Base-by-base conservation (phyloP, 2,888 invertebrate genomes). In the Acholoe squamosa region DNA sequence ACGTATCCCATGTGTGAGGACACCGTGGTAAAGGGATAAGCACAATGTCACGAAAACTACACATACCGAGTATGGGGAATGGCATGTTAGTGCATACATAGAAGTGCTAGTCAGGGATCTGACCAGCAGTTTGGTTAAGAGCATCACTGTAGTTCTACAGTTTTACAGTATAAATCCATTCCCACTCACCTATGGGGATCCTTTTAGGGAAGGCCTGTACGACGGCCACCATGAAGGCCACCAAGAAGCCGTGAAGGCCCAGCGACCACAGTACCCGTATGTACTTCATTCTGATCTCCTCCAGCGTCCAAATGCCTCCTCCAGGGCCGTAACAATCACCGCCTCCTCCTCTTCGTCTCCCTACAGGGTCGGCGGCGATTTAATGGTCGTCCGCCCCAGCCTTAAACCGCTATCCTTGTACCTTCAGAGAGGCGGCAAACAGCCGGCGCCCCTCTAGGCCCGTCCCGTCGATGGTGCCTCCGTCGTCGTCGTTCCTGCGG, bases 131-230 rank as follows among this genome's bases (percentile, higher is more conserved):
- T n/a, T n/a, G n/a, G n/a, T n/a, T n/a, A n/a, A n/a, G n/a, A n/a
- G n/a, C n/a, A n/a, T n/a, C n/a, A n/a, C n/a, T n/a, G n/a, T n/a
- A n/a, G n/a, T n/a, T n/a, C n/a, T n/a, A n/a, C n/a, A n/a, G n/a
- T n/a, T n/a, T n/a, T n/a, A n/a, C n/a, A n/a, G n/a, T n/a, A n/a
- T n/a, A n/a, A n/a, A n/a, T n/a, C n/a, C n/a, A n/a, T n/a, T 16
- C 16, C 25, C 3, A 89, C 89, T 76, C 67, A 89, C 89, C 89
- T 33, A 89, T 89, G 43, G 89, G 89, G 67, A 89, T 89, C 28
- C 89, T 31, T 67, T 89, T 89, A 3, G 89, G 89, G 89, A 89
- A 89, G 51, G 71, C 76, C 28, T 89, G 89, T 28, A 89, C 71
- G 51, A 51, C 51, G 25, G 89, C 52, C 25, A 86, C 7, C 28